phyloP scores from a whole-genome alignment of 2,797 vertebrate genomes.

The Phaenicophaeus curvirostris region DNA sequence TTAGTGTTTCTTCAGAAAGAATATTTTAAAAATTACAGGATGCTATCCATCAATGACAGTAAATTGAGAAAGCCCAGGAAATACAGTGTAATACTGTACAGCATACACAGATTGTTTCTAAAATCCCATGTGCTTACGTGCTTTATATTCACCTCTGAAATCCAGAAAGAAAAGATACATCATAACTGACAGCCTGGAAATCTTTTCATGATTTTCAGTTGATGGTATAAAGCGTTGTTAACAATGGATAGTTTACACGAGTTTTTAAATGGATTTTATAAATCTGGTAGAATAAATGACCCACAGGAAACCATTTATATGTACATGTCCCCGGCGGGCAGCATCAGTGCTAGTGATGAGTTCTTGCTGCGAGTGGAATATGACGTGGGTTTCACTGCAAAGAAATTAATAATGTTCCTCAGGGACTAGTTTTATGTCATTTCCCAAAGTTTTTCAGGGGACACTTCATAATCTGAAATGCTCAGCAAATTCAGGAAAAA shows the following conservation, averaged over 20 bases:
- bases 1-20: not conserved
- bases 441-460: not conserved
- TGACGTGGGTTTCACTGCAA: not conserved
- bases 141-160: not conserved
- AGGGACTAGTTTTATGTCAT: not conserved
- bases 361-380: not conserved
- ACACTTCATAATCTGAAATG: not conserved
- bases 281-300: not conserved
- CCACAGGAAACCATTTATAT: not conserved
- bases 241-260: not conserved
- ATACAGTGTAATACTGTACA: not conserved
- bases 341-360: fast-evolving
- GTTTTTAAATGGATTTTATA: not conserved
- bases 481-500: not conserved
- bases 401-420: not conserved
- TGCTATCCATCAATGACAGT: not conserved
- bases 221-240: not conserved
- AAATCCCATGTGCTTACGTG: not conserved
- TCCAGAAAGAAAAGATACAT: not conserved
- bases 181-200: not conserved
- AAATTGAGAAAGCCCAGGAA: not conserved
- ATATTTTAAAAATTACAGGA: not conserved
- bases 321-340: not conserved
- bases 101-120: not conserved
- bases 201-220: not conserved